phyloP scores from a whole-genome alignment of 2,888 invertebrate genomes.

The Drosophila infuscata region DNA sequence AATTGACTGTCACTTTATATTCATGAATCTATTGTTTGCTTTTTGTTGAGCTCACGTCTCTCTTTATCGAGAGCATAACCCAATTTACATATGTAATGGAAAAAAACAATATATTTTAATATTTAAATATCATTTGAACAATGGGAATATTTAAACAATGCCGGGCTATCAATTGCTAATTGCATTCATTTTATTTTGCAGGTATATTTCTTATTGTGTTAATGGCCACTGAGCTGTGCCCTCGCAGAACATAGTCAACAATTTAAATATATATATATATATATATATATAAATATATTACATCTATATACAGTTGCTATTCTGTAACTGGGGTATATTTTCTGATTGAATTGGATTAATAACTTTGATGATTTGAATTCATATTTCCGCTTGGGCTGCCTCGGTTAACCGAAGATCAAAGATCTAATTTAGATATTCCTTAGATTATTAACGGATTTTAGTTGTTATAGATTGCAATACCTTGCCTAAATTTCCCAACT shows the following conservation, averaged over 20 bases:
- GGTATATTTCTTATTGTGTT: not conserved
- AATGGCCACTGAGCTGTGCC: conserved; percentile 9
- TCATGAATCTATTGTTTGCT: not conserved
- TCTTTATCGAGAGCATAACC: not conserved
- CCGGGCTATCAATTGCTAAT: conserved; percentile 5
- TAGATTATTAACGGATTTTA: conserved; percentile 12
- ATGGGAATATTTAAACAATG: conserved; percentile 40
- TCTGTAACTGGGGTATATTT: not conserved
- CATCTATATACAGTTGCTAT: not conserved
- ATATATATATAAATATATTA: not conserved
- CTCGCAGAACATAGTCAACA: conserved; percentile 14
- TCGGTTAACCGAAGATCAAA: conserved; percentile 38
- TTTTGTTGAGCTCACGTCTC: not conserved
- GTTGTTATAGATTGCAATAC: conserved; percentile 65
- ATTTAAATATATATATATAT: not conserved
- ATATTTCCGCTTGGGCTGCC: conserved; percentile 30
- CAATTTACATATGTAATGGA: conserved; percentile 48
- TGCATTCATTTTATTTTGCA: conserved; percentile 3
- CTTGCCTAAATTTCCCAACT: conserved; percentile 84
- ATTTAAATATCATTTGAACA: conserved; percentile 57
- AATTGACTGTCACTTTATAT: not conserved
- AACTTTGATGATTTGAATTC: not conserved
- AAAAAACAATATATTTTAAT: conserved; percentile 52
- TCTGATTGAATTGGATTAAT: not conserved
- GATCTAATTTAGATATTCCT: conserved; percentile 1